phyloP scores from a whole-genome alignment of 2,888 invertebrate genomes.

The Xylota segnis region DNA sequence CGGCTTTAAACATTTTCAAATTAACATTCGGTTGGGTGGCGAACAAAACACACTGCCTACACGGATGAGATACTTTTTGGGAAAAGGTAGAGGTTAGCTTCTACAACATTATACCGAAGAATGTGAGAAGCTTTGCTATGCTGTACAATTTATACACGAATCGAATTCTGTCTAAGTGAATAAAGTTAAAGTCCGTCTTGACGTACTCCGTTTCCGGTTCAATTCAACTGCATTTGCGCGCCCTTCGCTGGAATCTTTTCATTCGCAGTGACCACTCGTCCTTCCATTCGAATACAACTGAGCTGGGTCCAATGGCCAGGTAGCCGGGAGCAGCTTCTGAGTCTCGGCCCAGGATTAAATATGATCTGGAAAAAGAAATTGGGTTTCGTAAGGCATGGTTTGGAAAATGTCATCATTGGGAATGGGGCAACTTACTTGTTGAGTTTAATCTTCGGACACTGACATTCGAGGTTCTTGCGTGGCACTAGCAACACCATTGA shows the following conservation, averaged over 20 bases:
- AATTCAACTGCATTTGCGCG: slow-evolving; percentile 84
- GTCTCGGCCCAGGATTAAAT: slow-evolving; percentile 83
- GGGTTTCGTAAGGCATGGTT: neutral
- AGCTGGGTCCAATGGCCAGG: slow-evolving; percentile 83
- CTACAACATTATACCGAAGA: slow-evolving; percentile 83
- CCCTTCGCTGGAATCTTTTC: slow-evolving; percentile 84
- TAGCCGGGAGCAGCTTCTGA: slow-evolving; percentile 83
- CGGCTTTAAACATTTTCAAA: slow-evolving; percentile 19
- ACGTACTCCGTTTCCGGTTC: slow-evolving; percentile 84
- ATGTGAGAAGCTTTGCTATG: slow-evolving; percentile 84
- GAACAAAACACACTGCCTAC: slow-evolving; percentile 20
- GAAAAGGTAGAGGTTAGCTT: neutral
- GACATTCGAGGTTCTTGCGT: slow-evolving; percentile 83
- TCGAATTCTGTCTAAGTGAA: slow-evolving; percentile 83
- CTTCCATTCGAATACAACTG: slow-evolving; percentile 83
- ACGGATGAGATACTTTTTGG: slow-evolving; percentile 49
- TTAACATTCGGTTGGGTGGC: slow-evolving; percentile 26
- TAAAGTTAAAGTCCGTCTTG: slow-evolving; percentile 84
- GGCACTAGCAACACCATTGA: slow-evolving; percentile 83
- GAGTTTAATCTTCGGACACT: slow-evolving; percentile 83
- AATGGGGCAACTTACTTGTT: slow-evolving; percentile 82
- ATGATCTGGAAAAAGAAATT: slow-evolving; percentile 79
- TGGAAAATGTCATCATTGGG: neutral
- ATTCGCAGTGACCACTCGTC: slow-evolving; percentile 84
- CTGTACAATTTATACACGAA: slow-evolving; percentile 84